Evolutionary conservation across 1,140 invertebrate species (phyloP).

Genomic region (Scaptomyza pallida): DNA sequence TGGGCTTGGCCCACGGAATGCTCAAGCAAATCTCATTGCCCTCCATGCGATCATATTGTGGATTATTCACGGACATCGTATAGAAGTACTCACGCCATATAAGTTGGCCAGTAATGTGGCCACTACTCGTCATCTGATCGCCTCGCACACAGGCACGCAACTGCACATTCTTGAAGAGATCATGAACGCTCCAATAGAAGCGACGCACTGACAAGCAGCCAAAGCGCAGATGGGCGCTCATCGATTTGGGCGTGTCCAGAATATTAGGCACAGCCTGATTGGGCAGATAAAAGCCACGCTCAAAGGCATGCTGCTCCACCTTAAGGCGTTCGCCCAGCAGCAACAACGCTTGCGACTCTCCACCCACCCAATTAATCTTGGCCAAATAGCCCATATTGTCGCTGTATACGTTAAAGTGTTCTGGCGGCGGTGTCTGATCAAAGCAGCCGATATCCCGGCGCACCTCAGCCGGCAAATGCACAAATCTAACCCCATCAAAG

Average conservation of each 20-base stretch:
- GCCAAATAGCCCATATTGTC: conserved; percentile 82
- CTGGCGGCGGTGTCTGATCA: conserved; percentile 85
- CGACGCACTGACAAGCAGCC: conserved; percentile 87
- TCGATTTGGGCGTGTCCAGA: conserved; percentile 87
- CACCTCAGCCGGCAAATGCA: conserved; percentile 83
- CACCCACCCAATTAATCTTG: conserved; percentile 86
- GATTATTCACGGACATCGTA: conserved; percentile 89
- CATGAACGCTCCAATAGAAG: conserved; percentile 88
- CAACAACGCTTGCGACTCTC: conserved; percentile 88
- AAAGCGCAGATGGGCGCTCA: conserved; percentile 89
- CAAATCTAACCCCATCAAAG: conserved; percentile 85
- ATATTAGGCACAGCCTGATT: conserved; percentile 89
- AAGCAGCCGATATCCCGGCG: conserved; percentile 84
- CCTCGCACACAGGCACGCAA: conserved; percentile 83
- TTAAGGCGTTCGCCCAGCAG: conserved; percentile 85
- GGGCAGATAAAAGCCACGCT: conserved; percentile 86
- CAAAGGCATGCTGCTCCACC: conserved; percentile 87
- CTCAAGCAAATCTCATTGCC: conserved; percentile 90
- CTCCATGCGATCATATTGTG: conserved; percentile 88
- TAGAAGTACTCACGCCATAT: conserved; percentile 93
- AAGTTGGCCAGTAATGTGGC: conserved; percentile 87
- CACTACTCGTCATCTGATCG: conserved; percentile 58
- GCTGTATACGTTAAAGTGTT: conserved; percentile 86
- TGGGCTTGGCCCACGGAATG: conserved; percentile 88
- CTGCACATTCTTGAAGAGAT: conserved; percentile 86